Conservation (phyloP, 2,113 vertebrate species). For the Seriola rivoliana region DNA sequence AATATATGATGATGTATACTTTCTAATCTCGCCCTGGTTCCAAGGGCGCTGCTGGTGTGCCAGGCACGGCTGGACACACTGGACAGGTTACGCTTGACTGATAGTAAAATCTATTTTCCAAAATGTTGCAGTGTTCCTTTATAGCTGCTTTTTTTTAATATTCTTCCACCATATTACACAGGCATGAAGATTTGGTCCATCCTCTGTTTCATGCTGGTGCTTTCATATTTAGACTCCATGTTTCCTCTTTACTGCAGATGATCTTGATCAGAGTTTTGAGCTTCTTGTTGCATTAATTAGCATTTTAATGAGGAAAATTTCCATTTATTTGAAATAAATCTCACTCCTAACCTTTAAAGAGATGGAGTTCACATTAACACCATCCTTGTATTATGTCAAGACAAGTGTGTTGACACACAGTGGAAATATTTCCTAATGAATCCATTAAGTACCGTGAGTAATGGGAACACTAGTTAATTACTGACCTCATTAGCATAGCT, state of each 20-base stretch:
- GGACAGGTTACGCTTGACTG: too few species aligned
- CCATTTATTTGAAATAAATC: background rate
- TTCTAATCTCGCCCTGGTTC: too few species aligned
- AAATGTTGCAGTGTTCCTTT: too few species aligned
- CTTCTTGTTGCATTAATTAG: background rate
- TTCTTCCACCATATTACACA: too few species aligned
- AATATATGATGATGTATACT: too few species aligned
- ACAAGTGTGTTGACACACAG: background rate
- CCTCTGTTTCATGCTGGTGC: background rate
- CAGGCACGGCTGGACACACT: too few species aligned
- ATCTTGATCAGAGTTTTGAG: background rate
- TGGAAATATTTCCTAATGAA: constrained; percentile 26
- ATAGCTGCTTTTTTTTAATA: too few species aligned
- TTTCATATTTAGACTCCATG: background rate
- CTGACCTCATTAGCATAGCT: constrained; percentile 18
- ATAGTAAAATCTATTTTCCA: too few species aligned
- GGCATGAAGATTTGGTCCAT: background rate
- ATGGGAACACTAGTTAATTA: constrained; percentile 34
- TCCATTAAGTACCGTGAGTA: constrained; percentile 5
- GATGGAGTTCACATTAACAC: background rate
- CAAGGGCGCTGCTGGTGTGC: too few species aligned
- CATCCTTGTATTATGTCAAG: background rate
- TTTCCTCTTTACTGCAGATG: background rate
- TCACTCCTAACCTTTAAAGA: background rate
- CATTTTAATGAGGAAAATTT: constrained; percentile 1